Percentiles rank a stretch among this genome's conserved stretches.
phyloP scores from a whole-genome alignment of 2,797 vertebrate genomes.

The Pygocentrus nattereri region DNA sequence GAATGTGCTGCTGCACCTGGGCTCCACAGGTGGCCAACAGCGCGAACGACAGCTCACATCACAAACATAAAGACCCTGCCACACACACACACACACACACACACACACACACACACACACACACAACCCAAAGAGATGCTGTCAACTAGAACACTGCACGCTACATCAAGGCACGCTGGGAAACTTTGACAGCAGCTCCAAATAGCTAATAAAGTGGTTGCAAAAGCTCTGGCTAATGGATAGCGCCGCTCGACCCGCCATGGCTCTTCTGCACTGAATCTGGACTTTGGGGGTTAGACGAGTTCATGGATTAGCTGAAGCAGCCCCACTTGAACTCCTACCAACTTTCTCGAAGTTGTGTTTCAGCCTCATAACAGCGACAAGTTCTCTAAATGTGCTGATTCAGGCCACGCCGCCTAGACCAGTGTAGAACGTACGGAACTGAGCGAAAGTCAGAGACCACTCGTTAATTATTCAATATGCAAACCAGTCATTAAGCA shows the following conservation, averaged over 20 bases:
- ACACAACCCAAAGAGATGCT: conserved; percentile 55
- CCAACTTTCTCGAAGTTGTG: not conserved
- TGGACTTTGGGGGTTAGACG: not conserved
- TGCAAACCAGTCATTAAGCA: too few relatives aligned
- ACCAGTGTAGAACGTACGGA: too few relatives aligned
- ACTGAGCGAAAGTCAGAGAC: too few relatives aligned
- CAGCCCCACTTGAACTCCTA: not conserved
- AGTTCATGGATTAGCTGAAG: not conserved
- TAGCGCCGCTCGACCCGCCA: not conserved
- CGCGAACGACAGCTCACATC: conserved; percentile 60
- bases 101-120: conserved; percentile 54
- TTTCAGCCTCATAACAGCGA: not conserved
- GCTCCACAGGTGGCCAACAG: conserved; percentile 58
- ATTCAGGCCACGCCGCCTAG: too few relatives aligned
- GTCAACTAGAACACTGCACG: conserved; percentile 51
- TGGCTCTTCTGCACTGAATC: not conserved
- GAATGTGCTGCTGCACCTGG: conserved; percentile 60
- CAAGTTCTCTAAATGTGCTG: too few relatives aligned
- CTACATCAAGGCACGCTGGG: conserved; percentile 42
- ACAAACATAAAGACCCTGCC: conserved; percentile 56
- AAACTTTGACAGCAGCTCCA: conserved; percentile 26
- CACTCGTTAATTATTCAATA: too few relatives aligned
- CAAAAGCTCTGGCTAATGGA: conserved; percentile 2
- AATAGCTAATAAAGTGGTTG: conserved; percentile 13
- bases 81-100: conserved; percentile 29